These are phyloP conservation scores for Torymus tubicola DNA, from an alignment of 2,888 invertebrate genomes.

Conservation along the genomic window DNA sequence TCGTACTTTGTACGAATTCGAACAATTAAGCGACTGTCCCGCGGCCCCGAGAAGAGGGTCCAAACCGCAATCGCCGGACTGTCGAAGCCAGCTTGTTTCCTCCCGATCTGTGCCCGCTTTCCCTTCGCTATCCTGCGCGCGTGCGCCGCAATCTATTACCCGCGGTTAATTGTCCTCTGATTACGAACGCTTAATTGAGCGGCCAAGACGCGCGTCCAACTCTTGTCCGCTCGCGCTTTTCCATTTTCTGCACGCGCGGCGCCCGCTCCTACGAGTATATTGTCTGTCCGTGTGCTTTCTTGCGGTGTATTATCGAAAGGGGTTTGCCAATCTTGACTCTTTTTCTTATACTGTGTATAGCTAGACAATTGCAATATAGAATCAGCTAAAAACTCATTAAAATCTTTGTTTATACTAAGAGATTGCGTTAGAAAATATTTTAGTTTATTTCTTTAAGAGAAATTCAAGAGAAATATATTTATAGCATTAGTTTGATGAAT, in stretches of 20 bases:
- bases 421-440: too few species aligned
- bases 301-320: too few species aligned
- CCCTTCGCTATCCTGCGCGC: not conserved
- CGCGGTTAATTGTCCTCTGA: conserved; percentile 53
- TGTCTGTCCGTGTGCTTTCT: not conserved
- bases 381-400: too few species aligned
- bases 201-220: not conserved
- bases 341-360: too few species aligned
- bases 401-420: too few species aligned
- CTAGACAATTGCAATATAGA: too few species aligned
- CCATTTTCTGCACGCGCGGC: not conserved
- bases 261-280: not conserved
- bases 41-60: conserved; percentile 58
- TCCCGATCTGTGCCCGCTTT: conserved; percentile 11
- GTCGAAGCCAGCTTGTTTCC: conserved; percentile 63
- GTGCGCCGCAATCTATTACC: conserved; percentile 48
- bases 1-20: conserved; percentile 53
- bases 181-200: conserved; percentile 51
- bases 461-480: too few species aligned
- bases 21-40: conserved; percentile 58
- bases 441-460: too few species aligned
- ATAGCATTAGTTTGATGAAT: too few species aligned
- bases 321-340: too few species aligned
- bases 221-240: not conserved
- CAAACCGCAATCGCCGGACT: conserved; percentile 63